A percentile compares a stretch with the other conserved stretches of the same genome.
Evolutionary conservation across 1,140 invertebrate species (phyloP).

Genomic region (Ruditapes philippinarum): DNA sequence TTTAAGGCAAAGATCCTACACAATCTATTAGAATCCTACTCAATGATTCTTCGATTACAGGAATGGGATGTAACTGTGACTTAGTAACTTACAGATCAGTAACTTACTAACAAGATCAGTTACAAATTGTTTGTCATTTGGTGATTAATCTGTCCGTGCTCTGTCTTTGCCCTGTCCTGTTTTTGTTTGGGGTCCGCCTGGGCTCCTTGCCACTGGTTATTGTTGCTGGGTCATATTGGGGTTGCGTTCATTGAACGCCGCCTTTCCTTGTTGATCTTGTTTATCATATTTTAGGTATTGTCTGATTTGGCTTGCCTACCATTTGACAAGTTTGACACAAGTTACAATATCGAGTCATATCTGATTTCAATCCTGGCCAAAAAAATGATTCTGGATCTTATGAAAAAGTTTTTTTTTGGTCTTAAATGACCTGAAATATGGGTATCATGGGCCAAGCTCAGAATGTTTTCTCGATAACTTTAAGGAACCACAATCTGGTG

Average conservation of each 20-base stretch:
- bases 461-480: conserved; percentile 40
- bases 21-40: conserved; percentile 67
- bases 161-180: no score
- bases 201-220: no score
- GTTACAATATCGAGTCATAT: no score
- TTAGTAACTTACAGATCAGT: conserved; percentile 57
- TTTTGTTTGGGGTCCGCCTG: no score
- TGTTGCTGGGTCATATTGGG: no score
- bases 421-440: conserved; percentile 65
- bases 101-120: no score
- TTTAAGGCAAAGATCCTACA: conserved; percentile 65
- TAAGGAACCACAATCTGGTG: conserved; percentile 62
- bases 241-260: no score
- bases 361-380: conserved; percentile 64
- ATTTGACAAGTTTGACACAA: conserved; percentile 71
- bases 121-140: no score
- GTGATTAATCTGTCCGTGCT: no score
- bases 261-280: no score
- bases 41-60: conserved; percentile 41
- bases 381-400: conserved; percentile 54
- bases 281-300: no score
- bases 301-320: conserved; percentile 71
- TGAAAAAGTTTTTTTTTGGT: conserved; percentile 58
- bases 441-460: conserved; percentile 52
- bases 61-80: conserved; percentile 33